Conservation (phyloP, 2,113 vertebrate species). For the Lynx canadensis region DNA sequence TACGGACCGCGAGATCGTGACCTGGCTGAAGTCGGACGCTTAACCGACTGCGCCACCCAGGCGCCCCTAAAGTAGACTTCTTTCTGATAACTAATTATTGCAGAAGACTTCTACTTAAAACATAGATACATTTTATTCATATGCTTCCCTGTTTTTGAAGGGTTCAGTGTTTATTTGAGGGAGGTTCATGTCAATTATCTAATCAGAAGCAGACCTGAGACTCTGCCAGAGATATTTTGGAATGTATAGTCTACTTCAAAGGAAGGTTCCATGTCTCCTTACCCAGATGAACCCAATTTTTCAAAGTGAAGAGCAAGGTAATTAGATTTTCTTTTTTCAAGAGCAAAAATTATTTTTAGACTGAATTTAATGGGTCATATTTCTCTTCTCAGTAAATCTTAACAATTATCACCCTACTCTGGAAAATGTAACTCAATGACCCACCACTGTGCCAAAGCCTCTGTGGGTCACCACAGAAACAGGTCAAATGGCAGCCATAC, state of each 20-base stretch:
- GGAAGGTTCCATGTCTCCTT: constrained; percentile 82
- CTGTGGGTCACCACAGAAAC: constrained; percentile 78
- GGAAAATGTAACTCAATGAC: constrained; percentile 67
- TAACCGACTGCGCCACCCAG: too few relatives aligned
- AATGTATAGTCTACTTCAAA: constrained; percentile 86
- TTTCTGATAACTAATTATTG: constrained; percentile 74
- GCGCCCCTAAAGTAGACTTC: constrained; percentile 43
- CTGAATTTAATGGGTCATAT: constrained; percentile 62
- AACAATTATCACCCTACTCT: constrained; percentile 45
- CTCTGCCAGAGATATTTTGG: constrained; percentile 82
- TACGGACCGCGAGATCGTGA: too few relatives aligned
- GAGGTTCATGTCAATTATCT: constrained; percentile 87
- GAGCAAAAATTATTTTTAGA: constrained; percentile 79
- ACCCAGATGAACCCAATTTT: constrained; percentile 81
- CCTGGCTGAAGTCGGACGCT: too few relatives aligned
- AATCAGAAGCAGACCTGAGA: constrained; percentile 87
- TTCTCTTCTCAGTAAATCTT: constrained; percentile 71
- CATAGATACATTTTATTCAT: constrained; percentile 75
- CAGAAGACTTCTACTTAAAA: constrained; percentile 78
- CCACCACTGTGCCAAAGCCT: constrained; percentile 61
- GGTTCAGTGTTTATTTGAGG: constrained; percentile 83
- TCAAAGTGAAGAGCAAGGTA: constrained; percentile 81
- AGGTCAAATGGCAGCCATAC: constrained; percentile 71
- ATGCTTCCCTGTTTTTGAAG: constrained; percentile 81
- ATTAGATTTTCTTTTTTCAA: constrained; percentile 85